phyloP scores from a whole-genome alignment of 2,888 invertebrate species.

The Terebella lapidaria region DNA sequence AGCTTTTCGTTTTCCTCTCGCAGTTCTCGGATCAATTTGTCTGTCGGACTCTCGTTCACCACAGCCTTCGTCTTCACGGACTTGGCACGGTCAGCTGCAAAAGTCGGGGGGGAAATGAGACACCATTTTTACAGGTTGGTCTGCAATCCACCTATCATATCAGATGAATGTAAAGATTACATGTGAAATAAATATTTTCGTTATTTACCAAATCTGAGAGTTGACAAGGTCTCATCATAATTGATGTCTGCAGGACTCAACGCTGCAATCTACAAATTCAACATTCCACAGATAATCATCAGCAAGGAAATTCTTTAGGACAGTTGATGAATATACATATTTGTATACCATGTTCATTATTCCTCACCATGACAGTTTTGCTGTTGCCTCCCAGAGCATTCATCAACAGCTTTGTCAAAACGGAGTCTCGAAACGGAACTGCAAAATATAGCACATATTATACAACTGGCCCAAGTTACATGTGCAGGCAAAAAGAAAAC shows the following conservation, averaged over 20 bases:
- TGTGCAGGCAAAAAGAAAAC: too few species aligned
- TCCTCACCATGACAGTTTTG: constrained; percentile 31
- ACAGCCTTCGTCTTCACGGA: constrained; percentile 47
- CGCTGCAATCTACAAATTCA: constrained; percentile 51
- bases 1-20: constrained; percentile 44
- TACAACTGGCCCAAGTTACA: too few species aligned
- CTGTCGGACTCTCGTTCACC: constrained; percentile 48
- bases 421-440: constrained; percentile 28
- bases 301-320: too few species aligned
- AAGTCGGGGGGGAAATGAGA: background rate
- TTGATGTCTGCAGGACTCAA: constrained; percentile 58
- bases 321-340: too few species aligned
- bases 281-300: too few species aligned
- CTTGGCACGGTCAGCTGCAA: constrained; percentile 47
- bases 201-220: constrained; percentile 56
- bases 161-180: too few species aligned
- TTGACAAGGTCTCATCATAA: constrained; percentile 57
- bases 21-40: constrained; percentile 46
- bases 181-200: too few species aligned
- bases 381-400: constrained; percentile 39
- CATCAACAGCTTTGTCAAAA: constrained; percentile 29
- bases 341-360: too few species aligned
- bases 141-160: too few species aligned
- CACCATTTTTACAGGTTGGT: too few species aligned
- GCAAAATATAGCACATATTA: background rate